Evolutionary conservation across 2,888 invertebrate species (phyloP).

Genomic region (Drosophila infuscata): DNA sequence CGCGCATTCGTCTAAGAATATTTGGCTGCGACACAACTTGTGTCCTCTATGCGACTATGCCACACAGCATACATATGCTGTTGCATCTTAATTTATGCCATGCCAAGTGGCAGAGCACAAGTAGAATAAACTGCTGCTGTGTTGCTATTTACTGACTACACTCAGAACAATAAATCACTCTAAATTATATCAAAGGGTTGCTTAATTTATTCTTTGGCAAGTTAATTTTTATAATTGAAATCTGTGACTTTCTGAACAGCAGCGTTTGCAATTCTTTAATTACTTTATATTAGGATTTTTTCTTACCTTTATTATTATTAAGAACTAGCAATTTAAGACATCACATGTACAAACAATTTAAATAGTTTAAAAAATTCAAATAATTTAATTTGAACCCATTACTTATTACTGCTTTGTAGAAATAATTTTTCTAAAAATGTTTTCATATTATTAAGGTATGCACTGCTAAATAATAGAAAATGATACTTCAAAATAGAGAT

Average conservation of each 20-base stretch:
- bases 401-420: too few species aligned
- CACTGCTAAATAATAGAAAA: too few species aligned
- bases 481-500: too few species aligned
- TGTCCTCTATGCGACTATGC: constrained; percentile 6
- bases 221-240: background rate
- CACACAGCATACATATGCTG: constrained; percentile 33
- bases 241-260: background rate
- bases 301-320: too few species aligned
- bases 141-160: background rate
- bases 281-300: too few species aligned
- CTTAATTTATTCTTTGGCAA: background rate
- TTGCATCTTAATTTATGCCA: constrained; percentile 61
- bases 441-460: too few species aligned
- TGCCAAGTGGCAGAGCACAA: constrained; percentile 48
- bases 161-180: background rate
- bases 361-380: background rate
- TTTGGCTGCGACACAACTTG: constrained; percentile 45
- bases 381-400: background rate
- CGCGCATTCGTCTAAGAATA: constrained; percentile 46
- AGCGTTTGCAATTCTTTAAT: background rate
- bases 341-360: background rate
- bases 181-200: background rate
- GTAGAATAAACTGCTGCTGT: constrained; percentile 8
- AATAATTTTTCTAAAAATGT: background rate
- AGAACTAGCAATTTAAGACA: too few species aligned